Evolutionary conservation across 2,797 vertebrate species (phyloP).

Genomic region (Acanthis flammea): DNA sequence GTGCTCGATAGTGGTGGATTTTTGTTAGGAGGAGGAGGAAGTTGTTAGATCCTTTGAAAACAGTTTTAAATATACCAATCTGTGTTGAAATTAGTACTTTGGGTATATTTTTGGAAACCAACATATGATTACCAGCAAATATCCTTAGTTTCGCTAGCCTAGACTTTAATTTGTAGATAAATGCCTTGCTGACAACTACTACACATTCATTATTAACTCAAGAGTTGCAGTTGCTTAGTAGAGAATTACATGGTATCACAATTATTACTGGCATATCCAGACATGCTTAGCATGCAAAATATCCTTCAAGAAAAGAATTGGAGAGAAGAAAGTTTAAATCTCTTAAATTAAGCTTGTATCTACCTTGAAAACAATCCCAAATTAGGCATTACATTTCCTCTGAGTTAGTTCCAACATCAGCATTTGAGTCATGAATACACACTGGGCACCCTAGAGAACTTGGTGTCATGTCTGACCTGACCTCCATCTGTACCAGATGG

Average conservation of each 20-base stretch:
- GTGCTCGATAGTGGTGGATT: neutral
- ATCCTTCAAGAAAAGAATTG: neutral
- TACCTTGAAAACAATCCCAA: neutral
- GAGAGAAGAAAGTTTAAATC: neutral
- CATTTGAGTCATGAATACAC: neutral
- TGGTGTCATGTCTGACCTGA: neutral
- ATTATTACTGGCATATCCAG: neutral
- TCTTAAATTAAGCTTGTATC: neutral
- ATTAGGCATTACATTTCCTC: neutral
- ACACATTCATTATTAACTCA: neutral
- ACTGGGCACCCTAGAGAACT: neutral
- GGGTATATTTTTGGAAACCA: slow-evolving; percentile 5
- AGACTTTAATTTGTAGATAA: neutral
- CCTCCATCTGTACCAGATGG: neutral
- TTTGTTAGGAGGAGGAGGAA: neutral
- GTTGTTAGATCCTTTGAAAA: neutral
- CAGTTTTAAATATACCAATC: neutral
- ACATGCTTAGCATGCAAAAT: neutral
- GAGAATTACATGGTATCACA: neutral
- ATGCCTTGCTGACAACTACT: neutral
- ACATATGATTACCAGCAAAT: neutral
- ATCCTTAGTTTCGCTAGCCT: neutral
- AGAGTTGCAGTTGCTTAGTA: neutral
- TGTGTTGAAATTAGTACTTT: neutral
- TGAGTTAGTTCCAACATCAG: neutral